A percentile compares a stretch with the other conserved stretches of the same genome.
These are phyloP conservation scores for Metallyticus violacea DNA, from an alignment of 2,888 invertebrate species.

Conservation along the genomic window DNA sequence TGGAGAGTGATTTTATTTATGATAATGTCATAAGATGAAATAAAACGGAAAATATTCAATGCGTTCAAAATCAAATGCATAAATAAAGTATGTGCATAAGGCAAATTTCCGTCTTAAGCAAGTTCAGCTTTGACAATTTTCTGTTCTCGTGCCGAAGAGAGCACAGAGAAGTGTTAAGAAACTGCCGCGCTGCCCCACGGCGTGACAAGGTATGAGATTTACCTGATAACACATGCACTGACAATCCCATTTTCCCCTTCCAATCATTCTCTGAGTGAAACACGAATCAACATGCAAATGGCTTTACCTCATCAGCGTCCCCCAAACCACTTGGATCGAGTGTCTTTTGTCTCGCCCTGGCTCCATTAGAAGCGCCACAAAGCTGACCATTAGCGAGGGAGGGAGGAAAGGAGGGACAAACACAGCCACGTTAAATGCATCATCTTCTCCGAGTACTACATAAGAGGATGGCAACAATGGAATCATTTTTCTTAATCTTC, in stretches of 20 bases:
- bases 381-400: constrained; percentile 11
- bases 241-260: not conserved
- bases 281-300: constrained; percentile 16
- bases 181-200: too few species aligned
- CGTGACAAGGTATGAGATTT: not conserved
- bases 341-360: not conserved
- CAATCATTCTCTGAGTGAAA: not conserved
- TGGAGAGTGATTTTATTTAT: too few species aligned
- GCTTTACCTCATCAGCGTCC: constrained; percentile 11
- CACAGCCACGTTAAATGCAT: not conserved
- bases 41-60: too few species aligned
- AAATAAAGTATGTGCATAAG: too few species aligned
- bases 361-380: not conserved
- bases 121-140: too few species aligned
- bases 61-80: too few species aligned
- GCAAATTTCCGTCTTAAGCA: too few species aligned
- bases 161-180: not conserved
- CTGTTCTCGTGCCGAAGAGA: too few species aligned
- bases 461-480: not conserved
- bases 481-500: not conserved
- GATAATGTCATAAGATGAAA: too few species aligned
- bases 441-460: not conserved
- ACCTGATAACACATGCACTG: not conserved
- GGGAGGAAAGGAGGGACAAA: not conserved
- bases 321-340: not conserved